phyloP scores from a whole-genome alignment of 2,797 vertebrate genomes.

The Lerista edwardsae region DNA sequence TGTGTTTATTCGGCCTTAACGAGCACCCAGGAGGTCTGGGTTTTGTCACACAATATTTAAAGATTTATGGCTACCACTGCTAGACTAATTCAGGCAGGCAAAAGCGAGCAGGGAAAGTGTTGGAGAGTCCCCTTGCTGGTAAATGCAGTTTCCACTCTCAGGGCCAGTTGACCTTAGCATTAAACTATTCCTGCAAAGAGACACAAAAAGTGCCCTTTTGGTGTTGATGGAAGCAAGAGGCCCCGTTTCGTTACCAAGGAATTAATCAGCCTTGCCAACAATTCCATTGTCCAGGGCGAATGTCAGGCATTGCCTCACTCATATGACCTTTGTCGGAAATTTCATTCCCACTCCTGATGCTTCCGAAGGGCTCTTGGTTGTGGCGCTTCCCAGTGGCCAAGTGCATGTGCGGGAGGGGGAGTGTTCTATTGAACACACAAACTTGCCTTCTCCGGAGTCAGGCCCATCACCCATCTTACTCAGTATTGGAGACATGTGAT shows the following conservation, averaged over 20 bases:
- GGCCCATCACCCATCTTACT: too few species aligned
- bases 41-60: neutral
- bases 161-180: conserved; percentile 3
- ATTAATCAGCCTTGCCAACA: neutral
- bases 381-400: too few species aligned
- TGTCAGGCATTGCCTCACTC: neutral
- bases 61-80: neutral
- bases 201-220: neutral
- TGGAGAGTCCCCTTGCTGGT: neutral
- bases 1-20: neutral
- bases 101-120: neutral
- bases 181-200: neutral
- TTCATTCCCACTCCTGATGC: neutral
- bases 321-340: neutral
- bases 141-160: neutral
- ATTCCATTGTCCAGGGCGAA: neutral
- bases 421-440: too few species aligned
- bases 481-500: too few species aligned
- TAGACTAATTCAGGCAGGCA: neutral
- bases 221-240: neutral
- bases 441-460: too few species aligned
- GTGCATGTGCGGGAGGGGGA: too few species aligned
- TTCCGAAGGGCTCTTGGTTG: neutral
- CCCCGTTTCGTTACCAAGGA: neutral
- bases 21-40: neutral